Evolutionary conservation across 2,888 invertebrate genomes (phyloP).

Genomic region (Microctonus hyperodae): DNA sequence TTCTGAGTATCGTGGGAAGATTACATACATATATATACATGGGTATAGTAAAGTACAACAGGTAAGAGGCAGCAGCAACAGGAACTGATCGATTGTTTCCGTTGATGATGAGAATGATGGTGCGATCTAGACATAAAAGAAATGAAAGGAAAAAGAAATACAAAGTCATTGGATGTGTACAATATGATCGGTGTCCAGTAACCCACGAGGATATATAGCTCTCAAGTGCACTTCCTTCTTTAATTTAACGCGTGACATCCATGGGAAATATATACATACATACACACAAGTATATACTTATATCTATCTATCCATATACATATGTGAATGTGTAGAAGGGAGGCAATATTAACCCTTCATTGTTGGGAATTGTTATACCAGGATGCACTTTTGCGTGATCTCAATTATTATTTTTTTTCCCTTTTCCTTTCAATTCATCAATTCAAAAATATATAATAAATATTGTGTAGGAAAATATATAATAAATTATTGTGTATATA

Average conservation of each 20-base stretch:
- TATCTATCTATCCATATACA: no score
- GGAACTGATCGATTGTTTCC: not conserved
- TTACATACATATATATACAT: no score
- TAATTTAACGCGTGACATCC: not conserved
- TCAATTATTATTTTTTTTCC: not conserved
- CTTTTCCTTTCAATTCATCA: not conserved
- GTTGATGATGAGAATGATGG: not conserved
- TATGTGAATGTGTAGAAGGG: not conserved
- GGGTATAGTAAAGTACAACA: no score
- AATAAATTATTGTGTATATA: no score
- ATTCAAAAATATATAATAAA: no score
- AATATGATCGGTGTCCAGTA: slow-evolving; percentile 16
- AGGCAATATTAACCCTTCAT: not conserved
- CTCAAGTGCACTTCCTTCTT: slow-evolving; percentile 20
- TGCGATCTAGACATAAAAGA: not conserved
- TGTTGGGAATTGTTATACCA: not conserved
- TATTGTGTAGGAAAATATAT: no score
- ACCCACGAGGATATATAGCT: not conserved
- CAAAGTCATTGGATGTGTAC: not conserved
- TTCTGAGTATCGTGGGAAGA: no score
- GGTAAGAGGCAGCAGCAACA: no score
- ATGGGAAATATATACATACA: not conserved
- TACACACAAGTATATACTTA: no score
- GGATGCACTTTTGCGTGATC: not conserved
- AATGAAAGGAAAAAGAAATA: not conserved